Evolutionary conservation across 2,113 vertebrate genomes (phyloP), one percentile per base, ranked within the genome.

Genomic region (Anguilla japonica): DNA sequence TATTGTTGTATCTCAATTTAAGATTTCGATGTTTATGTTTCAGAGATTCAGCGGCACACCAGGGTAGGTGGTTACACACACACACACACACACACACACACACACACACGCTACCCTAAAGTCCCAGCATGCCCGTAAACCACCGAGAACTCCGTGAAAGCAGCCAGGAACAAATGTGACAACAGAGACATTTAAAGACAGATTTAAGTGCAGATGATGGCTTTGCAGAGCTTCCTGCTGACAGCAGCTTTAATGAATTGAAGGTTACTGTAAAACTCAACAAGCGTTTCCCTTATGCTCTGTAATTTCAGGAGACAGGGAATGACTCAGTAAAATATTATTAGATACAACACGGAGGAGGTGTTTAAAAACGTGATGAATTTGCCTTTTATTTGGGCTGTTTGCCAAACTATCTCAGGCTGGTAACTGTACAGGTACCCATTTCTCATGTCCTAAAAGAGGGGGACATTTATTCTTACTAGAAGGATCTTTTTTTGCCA

Each of bases 301-400:
- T 57, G 82, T 40, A 60, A 75, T 75, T 75, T 34, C 11, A 56
- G 82, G 34, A 56, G 20, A 40, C n/a, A 22, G 56, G 50, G 82
- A 50, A 82, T 40, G 41, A 82, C 9, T 20, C 16, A 50, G 81
- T 26, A 13, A 60, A 53, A 83, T 22, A 83, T 83, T 83, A 83
- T 83, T 60, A 57, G 82, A 46, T 60, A 63, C 82, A 56, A n/a
- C n/a, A 83, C 6, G 82, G 82, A 83, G 82, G 53, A 56, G 20
- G 29, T 83, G 29, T 83, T 83, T 57, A 56, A 60, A 34, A 34
- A 53, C 39, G n/a, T 83, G 82, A 83, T 83, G 82, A 83, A 83
- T 15, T 60, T 53, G 82, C 82, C 82, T 46, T 83, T 83, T 46
- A 83, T 39, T 83, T 39, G 41, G 82, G 82, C 53, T 26, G 26